A percentile compares a stretch with the other conserved stretches of the same genome.
phyloP scores from a whole-genome alignment of 1,140 invertebrate species.

The Chlorops oryzae region DNA sequence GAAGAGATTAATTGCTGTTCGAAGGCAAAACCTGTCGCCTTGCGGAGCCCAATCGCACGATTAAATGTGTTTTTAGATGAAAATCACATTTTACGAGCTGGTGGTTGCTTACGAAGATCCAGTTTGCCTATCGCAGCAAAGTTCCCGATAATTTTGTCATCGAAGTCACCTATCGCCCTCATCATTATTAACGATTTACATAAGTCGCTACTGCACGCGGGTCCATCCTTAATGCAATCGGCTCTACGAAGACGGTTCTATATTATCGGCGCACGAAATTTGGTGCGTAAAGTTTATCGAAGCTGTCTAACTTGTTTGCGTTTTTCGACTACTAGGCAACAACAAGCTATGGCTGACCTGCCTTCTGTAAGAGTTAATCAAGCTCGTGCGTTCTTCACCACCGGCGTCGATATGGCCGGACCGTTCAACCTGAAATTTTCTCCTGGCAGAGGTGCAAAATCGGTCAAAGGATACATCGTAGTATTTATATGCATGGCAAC shows the following conservation, averaged over 20 bases:
- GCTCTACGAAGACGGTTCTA: background rate
- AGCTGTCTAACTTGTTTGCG: background rate
- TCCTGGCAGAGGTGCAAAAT: slow-evolving; percentile 13
- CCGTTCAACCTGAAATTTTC: slow-evolving; percentile 12
- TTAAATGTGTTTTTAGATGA: too few species aligned
- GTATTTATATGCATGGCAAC: background rate
- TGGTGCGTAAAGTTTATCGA: background rate
- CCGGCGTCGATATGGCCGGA: background rate
- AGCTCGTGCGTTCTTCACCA: background rate
- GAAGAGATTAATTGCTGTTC: too few species aligned
- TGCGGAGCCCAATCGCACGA: too few species aligned
- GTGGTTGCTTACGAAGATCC: too few species aligned
- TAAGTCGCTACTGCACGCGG: too few species aligned
- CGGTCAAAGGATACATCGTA: background rate
- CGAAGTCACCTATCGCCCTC: too few species aligned
- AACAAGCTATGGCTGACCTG: too few species aligned
- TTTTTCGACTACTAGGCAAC: background rate
- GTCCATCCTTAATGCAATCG: background rate
- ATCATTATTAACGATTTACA: too few species aligned
- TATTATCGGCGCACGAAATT: background rate
- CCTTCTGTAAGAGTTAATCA: background rate
- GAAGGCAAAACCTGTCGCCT: too few species aligned
- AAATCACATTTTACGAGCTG: too few species aligned
- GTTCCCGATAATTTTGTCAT: too few species aligned
- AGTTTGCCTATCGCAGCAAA: too few species aligned